Percentiles rank a stretch among this genome's conserved stretches.
Conservation (phyloP, 2,113 vertebrate genomes). For the Murina feae region DNA sequence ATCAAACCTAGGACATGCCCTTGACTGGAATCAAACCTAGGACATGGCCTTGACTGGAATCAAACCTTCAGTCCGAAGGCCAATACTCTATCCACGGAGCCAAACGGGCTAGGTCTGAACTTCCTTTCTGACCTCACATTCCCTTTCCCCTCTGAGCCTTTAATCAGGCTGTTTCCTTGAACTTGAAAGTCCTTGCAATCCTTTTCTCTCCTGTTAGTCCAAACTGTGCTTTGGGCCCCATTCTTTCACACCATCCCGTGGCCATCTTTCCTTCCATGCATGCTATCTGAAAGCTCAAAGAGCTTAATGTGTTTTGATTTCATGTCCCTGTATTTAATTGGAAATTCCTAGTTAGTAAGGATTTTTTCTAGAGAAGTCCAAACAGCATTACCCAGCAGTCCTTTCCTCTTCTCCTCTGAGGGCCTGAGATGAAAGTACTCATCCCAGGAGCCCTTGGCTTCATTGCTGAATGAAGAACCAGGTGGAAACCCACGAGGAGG, state of each 20-base stretch:
- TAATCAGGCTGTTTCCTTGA: too few species aligned
- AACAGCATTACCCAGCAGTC: background rate
- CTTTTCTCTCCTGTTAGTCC: background rate
- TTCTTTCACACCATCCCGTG: background rate
- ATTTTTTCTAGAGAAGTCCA: background rate
- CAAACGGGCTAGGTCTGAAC: background rate
- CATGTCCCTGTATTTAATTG: background rate
- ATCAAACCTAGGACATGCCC: too few species aligned
- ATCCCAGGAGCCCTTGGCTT: too few species aligned
- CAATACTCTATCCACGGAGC: too few species aligned
- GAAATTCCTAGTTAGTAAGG: background rate
- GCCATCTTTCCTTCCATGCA: background rate
- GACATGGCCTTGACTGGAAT: too few species aligned
- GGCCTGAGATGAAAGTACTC: background rate
- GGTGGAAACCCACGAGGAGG: background rate
- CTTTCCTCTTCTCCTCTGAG: background rate
- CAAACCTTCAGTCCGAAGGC: too few species aligned
- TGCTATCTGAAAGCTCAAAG: background rate
- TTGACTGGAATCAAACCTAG: too few species aligned
- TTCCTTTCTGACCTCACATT: background rate
- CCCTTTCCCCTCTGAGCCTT: background rate
- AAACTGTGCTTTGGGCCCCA: rapidly evolving
- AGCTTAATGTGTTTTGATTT: background rate
- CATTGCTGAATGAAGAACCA: background rate
- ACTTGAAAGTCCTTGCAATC: background rate